Base-by-base conservation (phyloP, 2,888 invertebrate genomes). In the Drosophila anomelani region DNA sequence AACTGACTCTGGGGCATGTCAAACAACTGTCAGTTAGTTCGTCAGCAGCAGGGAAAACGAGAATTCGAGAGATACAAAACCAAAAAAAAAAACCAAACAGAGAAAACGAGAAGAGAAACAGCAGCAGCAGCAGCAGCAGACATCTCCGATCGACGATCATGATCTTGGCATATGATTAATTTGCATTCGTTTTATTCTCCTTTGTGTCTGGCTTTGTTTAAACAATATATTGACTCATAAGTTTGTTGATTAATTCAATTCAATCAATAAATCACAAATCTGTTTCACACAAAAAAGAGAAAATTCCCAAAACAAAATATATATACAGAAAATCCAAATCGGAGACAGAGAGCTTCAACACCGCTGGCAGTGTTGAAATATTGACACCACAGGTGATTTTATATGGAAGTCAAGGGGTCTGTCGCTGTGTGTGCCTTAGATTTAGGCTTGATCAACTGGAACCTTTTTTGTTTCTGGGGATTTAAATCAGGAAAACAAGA, bases 381-480 rank as follows among this genome's bases (percentile, higher is more conserved):
- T 88, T 89, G 87, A 88, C 87, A 88, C 90, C 87, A 85, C 90
- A 89, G 87, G 87, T 90, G 87, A 75, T 90, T 86, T 82, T 82
- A 81, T 81, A 80, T 82, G 81, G 90, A 86, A 88, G 85, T 85
- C 78, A 63, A 76, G 75, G 59, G 41, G 17, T 38, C 41, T 26
- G 26, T 26, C 26, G 3, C 26, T 56, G 13, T 49, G 56, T 61
- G 69, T 7, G 12, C 43, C 59, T 69, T 60, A 54, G 59, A 54
- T 67, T 56, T 69, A 66, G 69, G 75, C 15, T 63, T 57, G 78
- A 64, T 69, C 57, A 67, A 39, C 39, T 44, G 10, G 15, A 62
- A 62, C 41, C 41, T 44, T 41, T 41, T 56, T 23, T 23, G 23
- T 49, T 26, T 58, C 32, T 23, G 34, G 23, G 34, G 36, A 20